A percentile compares a stretch with the other conserved stretches of the same genome.
Evolutionary conservation across 2,888 invertebrate genomes (phyloP).

Genomic region (Boloria euphrosyne): DNA sequence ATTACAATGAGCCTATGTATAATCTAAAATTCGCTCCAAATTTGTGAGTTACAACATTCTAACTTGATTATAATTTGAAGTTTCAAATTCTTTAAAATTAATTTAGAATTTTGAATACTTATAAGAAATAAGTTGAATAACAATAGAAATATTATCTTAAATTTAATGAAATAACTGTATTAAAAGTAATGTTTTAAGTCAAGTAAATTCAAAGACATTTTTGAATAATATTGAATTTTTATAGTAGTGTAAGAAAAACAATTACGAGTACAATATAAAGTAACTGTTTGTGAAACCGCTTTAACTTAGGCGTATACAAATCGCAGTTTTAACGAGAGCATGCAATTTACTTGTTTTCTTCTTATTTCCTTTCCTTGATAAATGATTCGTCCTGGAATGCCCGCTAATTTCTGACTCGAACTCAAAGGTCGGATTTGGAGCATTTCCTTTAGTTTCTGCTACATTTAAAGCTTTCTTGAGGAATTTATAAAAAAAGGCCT

Average conservation of each 20-base stretch:
- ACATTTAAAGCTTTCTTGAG: slow-evolving; percentile 14
- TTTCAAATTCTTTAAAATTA: no score
- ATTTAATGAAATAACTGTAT: no score
- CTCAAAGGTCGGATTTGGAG: slow-evolving; percentile 32
- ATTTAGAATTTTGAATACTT: no score
- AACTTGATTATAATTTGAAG: no score
- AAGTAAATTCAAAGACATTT: no score
- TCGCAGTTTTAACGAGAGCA: slow-evolving; percentile 58
- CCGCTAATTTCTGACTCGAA: slow-evolving; percentile 56
- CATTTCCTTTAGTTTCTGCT: slow-evolving; percentile 18
- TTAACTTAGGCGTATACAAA: slow-evolving; percentile 37
- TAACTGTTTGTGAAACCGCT: slow-evolving; percentile 41
- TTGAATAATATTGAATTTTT: background rate
- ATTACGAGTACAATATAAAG: slow-evolving; percentile 8
- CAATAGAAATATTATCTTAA: no score
- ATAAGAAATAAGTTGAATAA: no score
- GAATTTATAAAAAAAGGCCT: slow-evolving; percentile 16
- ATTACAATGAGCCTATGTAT: no score
- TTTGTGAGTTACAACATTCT: no score
- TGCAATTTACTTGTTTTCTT: slow-evolving; percentile 64
- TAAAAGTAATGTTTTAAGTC: no score
- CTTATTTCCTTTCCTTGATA: slow-evolving; percentile 67
- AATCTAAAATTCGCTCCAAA: no score
- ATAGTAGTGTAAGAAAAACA: background rate
- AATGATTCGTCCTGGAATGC: slow-evolving; percentile 66